Evolutionary conservation across 2,797 vertebrate genomes (phyloP), one percentile per base, ranked within the genome.

Genomic region (Melanogrammus aeglefinus): DNA sequence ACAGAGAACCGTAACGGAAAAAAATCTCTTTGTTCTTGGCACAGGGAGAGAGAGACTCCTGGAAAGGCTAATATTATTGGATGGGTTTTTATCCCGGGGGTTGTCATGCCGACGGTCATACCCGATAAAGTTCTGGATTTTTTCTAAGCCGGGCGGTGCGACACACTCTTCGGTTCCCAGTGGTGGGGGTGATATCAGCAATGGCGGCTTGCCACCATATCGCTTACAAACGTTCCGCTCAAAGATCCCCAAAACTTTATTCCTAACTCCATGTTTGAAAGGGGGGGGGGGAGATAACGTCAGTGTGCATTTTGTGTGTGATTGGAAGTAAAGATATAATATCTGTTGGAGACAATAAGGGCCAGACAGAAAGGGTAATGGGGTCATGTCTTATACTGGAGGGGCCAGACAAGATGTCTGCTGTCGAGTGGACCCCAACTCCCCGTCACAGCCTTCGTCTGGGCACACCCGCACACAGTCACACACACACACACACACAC

Each of bases 101-200:
- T 89, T 88, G 79, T 89, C 86, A 86, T 86, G 88, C 88, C 81
- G 79, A 87, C 91, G 85, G 90, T 90, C 91, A 91, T 86, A 88
- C 89, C 91, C 29, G 74, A 82, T 78, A 47, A 85, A 81, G 84
- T 89, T 92, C 84, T 88, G 87, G 90, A 92, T 92, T 92, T 93
- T 94, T 90, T 51, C 84, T 41, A 83, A 84, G 84, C 88, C 81
- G 31, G 70, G 27, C 13, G 10, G n/a, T 13, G 27, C 66, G 44
- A 47, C 66, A 70, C 39, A 24, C 70, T 86, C 89, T 81, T 75
- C 31, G 75, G 77, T 84, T 92, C 91, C 90, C 90, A 83, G 83
- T 88, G 88, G 82, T 88, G 84, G 9, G 88, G 44, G 44, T 47
- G 44, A 47, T 47, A 47, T 47, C 44, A 47, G 44, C 57, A 14